Evolutionary conservation across 2,797 vertebrate species (phyloP), one percentile per base, ranked within the genome.

Genomic region (Salmo trutta): DNA sequence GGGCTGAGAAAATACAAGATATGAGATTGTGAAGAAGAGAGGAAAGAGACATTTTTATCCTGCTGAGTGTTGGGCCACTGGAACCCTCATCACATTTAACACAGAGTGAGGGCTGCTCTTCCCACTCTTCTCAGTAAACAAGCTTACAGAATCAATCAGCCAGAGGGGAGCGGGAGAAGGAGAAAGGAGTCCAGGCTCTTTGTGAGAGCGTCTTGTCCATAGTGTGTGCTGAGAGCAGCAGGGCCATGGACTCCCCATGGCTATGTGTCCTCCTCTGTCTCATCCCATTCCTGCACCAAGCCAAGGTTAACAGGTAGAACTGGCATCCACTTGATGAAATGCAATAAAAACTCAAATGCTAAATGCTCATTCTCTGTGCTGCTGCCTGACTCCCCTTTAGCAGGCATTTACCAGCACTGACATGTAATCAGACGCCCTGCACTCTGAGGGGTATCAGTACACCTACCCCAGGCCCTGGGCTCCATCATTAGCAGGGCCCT

Each of bases 341-440:
- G 79, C 80, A 71, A 54, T 56, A 69, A 77, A 77, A 77, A 68
- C 78, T 62, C 72, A 72, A 78, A 71, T 73, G 81, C 78, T 79
- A 73, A 73, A 83, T 75, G 5, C 70, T 77, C 69, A 62, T 77
- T 51, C 65, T 52, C 74, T 78, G 76, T 82, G 73, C 16, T 5
- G 24, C 6, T 74, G 78, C 80, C 78, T 24, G 59, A 24, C 59
- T 8, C 21, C 21, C n/a, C 81, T 87, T 86, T 74, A 81, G 80
- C 80, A 76, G 86, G 81, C 80, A 80, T 91, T 83, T 66, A 90
- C 82, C 71, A 76, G 76, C 76, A 79, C 86, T 91, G 89, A 90
- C 91, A 87, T 87, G 83, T 84, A 92, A 92, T 92, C 93, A 90
- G 64, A n/a, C 27, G 5, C 47, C 15, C 21, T 53, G 12, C 59